These are phyloP conservation scores for Tapirus terrestris DNA, from an alignment of 2,113 vertebrate species.

Conservation along the genomic window DNA sequence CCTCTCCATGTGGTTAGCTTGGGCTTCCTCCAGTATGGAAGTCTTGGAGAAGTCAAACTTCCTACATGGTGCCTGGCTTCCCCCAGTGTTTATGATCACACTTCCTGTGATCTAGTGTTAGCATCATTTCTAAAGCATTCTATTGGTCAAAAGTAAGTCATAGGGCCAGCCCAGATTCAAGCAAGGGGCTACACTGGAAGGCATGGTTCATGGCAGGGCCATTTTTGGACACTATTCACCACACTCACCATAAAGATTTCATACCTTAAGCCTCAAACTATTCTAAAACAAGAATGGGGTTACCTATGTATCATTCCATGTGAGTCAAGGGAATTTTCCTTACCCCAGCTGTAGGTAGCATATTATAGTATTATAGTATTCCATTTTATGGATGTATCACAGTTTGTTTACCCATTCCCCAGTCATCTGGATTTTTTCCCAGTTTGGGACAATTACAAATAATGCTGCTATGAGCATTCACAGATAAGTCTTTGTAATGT, in stretches of 20 bases:
- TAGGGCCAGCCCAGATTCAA: not conserved
- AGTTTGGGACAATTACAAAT: not conserved
- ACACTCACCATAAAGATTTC: not conserved
- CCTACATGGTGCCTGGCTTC: not conserved
- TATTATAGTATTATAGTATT: not conserved
- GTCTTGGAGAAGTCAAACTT: not conserved
- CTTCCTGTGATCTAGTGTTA: not conserved
- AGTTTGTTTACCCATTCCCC: not conserved
- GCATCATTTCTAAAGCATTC: not conserved
- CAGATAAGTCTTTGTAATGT: not conserved
- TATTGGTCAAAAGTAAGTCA: constrained; percentile 13
- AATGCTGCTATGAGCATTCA: not conserved
- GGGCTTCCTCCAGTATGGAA: not conserved
- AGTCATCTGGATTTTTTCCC: not conserved
- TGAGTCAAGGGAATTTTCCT: not conserved
- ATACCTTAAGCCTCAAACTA: not conserved
- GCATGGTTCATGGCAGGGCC: not conserved
- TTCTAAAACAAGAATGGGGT: not conserved
- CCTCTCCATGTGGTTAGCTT: not conserved
- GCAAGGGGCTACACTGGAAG: not conserved
- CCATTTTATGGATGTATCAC: not conserved
- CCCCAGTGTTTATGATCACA: not conserved
- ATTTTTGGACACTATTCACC: not conserved
- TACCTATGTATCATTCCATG: not conserved
- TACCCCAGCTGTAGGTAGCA: not conserved